These are phyloP conservation scores for Bicyclus anynana DNA, from an alignment of 1,140 invertebrate genomes.

Conservation along the genomic window DNA sequence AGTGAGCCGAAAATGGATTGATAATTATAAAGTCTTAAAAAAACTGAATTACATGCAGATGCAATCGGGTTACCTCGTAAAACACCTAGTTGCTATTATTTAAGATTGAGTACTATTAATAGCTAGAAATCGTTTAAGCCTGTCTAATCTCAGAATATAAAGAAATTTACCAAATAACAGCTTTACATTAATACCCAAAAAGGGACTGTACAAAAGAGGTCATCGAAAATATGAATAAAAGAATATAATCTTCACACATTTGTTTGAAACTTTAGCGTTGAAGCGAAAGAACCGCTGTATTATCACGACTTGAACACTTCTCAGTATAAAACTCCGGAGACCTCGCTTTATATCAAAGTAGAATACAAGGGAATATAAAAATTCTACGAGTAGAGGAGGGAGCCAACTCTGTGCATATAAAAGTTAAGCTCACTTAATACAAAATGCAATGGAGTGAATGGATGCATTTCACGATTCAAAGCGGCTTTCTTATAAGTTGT, in stretches of 20 bases:
- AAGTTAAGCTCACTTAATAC: not conserved
- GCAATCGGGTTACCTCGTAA: no score
- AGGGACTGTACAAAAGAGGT: no score
- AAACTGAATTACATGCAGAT: no score
- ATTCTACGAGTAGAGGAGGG: not conserved
- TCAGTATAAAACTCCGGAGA: not conserved
- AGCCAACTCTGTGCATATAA: not conserved
- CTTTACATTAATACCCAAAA: no score
- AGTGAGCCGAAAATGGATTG: no score
- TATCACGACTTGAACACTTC: not conserved
- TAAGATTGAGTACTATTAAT: no score
- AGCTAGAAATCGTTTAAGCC: no score
- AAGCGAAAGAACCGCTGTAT: not conserved
- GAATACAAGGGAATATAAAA: not conserved
- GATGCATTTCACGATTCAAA: not conserved
- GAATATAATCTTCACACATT: not conserved
- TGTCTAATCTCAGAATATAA: no score
- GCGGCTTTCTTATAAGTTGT: not conserved
- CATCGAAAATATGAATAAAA: not conserved
- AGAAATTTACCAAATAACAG: no score
- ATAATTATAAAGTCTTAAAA: no score
- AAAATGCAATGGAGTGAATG: not conserved
- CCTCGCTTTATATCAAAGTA: not conserved
- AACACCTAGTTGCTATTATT: no score
- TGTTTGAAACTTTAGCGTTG: not conserved